A percentile compares a stretch with the other conserved stretches of the same genome.
Evolutionary conservation across 2,797 vertebrate genomes (phyloP).

Genomic region (Gymnoscopelus braueri): DNA sequence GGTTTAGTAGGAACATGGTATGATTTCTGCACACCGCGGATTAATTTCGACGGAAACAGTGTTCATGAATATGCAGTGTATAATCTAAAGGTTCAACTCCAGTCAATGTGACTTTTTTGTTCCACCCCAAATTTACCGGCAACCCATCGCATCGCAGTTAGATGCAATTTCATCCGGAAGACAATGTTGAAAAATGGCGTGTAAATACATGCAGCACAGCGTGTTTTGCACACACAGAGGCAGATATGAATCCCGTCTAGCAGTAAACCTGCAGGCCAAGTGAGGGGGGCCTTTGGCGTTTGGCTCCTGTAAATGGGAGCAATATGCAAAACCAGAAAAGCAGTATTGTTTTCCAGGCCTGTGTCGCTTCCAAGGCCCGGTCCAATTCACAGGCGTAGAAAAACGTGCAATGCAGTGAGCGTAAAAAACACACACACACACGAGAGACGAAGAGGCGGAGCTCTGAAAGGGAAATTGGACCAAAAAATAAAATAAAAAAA

Average conservation of each 20-base stretch:
- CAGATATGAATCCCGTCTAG: constrained; percentile 57
- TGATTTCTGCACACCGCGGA: not conserved
- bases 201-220: constrained; percentile 51
- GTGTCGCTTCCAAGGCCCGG: constrained; percentile 60
- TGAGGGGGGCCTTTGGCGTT: constrained; percentile 62
- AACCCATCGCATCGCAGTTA: not conserved
- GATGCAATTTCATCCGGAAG: constrained; percentile 21
- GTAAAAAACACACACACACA: not conserved
- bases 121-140: not conserved
- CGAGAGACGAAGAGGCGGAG: constrained; percentile 20
- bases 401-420: constrained; percentile 53
- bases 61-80: not conserved
- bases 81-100: not conserved
- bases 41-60: not conserved
- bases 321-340: constrained; percentile 66
- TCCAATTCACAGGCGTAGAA: constrained; percentile 57
- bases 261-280: constrained; percentile 61
- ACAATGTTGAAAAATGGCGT: constrained; percentile 31
- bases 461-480: constrained; percentile 61
- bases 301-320: constrained; percentile 61
- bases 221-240: constrained; percentile 24
- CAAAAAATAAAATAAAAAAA: constrained; percentile 25
- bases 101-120: not conserved
- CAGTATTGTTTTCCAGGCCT: constrained; percentile 58
- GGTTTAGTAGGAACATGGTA: too few relatives aligned